Percentiles rank a stretch among this genome's conserved stretches.
These are phyloP conservation scores for Drosophila saltans DNA, from an alignment of 1,140 invertebrate species.

Conservation along the genomic window DNA sequence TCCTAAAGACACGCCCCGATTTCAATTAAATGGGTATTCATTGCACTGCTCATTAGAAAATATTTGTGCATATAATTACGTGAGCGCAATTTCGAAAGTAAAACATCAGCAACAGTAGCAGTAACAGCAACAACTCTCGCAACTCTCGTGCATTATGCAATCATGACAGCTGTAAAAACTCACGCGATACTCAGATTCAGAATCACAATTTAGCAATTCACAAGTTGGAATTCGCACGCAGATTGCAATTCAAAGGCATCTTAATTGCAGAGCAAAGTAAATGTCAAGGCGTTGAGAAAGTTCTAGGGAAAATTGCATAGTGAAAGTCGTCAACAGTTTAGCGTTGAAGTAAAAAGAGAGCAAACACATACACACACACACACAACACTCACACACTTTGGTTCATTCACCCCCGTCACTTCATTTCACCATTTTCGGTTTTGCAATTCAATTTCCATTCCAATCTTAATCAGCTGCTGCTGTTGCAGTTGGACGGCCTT, in stretches of 20 bases:
- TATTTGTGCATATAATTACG: constrained; percentile 77
- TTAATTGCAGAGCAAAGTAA: constrained; percentile 60
- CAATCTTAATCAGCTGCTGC: not conserved
- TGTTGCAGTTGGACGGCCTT: constrained; percentile 35
- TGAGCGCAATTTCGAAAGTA: constrained; percentile 38
- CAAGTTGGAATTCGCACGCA: constrained; percentile 31
- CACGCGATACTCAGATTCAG: constrained; percentile 43
- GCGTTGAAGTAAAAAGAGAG: not conserved
- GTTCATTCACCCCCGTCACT: constrained; percentile 46
- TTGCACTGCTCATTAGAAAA: constrained; percentile 74
- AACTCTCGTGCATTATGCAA: constrained; percentile 42
- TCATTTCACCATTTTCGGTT: not conserved
- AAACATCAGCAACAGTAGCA: not conserved
- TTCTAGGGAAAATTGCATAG: constrained; percentile 43
- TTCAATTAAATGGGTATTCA: constrained; percentile 72
- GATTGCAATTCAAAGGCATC: constrained; percentile 70
- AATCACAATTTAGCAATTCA: constrained; percentile 12
- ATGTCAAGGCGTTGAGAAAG: constrained; percentile 61
- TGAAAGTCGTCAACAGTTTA: constrained; percentile 40
- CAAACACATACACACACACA: not conserved
- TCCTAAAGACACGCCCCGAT: constrained; percentile 22
- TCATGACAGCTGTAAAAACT: constrained; percentile 33
- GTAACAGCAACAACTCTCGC: constrained; percentile 16
- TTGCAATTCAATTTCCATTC: constrained; percentile 18
- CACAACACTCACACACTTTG: constrained; percentile 19